Evolutionary conservation across 2,113 vertebrate species (phyloP).

Genomic region (Poicephalus gulielmi): DNA sequence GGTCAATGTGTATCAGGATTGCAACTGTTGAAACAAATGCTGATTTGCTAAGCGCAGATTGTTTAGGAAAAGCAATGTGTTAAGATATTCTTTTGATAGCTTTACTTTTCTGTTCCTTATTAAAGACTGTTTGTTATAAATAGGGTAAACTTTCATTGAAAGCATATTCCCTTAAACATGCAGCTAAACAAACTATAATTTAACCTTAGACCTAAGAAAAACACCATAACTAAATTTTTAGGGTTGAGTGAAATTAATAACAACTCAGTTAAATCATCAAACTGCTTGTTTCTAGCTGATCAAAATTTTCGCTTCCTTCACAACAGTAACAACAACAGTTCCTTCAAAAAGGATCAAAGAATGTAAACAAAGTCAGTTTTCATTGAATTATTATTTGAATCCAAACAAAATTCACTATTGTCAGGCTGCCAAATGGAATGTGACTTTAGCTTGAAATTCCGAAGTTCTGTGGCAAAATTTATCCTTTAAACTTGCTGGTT

Average conservation of each 20-base stretch:
- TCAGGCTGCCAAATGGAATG: neutral
- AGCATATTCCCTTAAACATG: neutral
- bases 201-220: neutral
- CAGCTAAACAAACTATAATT: neutral
- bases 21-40: constrained; percentile 60
- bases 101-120: neutral
- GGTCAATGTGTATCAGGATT: neutral
- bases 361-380: neutral
- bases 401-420: neutral
- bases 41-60: constrained; percentile 1
- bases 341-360: neutral
- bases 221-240: neutral
- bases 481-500: neutral
- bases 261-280: neutral
- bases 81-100: neutral
- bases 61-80: neutral
- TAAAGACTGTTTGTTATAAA: neutral
- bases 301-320: neutral
- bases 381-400: neutral
- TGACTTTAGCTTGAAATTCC: neutral
- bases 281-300: neutral
- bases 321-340: neutral
- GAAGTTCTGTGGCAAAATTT: neutral
- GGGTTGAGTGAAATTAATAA: neutral
- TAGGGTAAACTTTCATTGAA: neutral